Evolutionary conservation across 1,140 invertebrate genomes (phyloP).

Genomic region (Orussus abietinus): DNA sequence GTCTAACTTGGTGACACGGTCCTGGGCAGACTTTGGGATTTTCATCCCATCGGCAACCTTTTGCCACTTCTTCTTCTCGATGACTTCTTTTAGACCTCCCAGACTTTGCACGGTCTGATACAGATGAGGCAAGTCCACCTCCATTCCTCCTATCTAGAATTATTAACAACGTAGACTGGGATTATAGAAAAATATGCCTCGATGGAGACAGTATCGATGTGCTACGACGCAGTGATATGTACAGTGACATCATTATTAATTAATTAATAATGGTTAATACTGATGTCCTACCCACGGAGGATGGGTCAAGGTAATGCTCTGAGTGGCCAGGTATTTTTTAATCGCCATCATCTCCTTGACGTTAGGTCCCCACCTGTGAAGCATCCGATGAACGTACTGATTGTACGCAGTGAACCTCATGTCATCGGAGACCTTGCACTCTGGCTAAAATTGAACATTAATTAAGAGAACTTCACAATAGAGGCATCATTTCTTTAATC

Average conservation of each 20-base stretch:
- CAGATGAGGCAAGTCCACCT: conserved; percentile 82
- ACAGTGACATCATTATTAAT: too few relatives aligned
- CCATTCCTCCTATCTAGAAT: conserved; percentile 78
- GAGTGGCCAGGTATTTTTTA: conserved; percentile 74
- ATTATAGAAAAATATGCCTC: conserved; percentile 1
- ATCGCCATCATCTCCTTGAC: conserved; percentile 84
- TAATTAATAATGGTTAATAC: conserved; percentile 17
- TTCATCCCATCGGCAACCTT: conserved; percentile 85
- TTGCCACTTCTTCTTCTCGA: conserved; percentile 88
- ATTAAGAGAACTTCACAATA: too few relatives aligned
- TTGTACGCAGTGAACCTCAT: conserved; percentile 87
- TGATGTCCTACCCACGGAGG: conserved; percentile 67
- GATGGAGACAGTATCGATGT: too few relatives aligned
- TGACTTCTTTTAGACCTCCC: conserved; percentile 84
- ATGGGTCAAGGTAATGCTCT: conserved; percentile 71
- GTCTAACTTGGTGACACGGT: conserved; percentile 81
- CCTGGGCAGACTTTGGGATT: conserved; percentile 78
- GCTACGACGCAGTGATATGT: too few relatives aligned
- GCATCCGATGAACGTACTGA: conserved; percentile 88
- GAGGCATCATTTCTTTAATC: background rate
- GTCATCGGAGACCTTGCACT: conserved; percentile 80
- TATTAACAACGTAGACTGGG: conserved; percentile 2
- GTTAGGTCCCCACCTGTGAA: conserved; percentile 85
- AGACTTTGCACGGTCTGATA: conserved; percentile 81
- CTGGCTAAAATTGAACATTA: conserved; percentile 57